Conservation (phyloP, 2,888 invertebrate species). For the Lasioglossum malachurum region DNA sequence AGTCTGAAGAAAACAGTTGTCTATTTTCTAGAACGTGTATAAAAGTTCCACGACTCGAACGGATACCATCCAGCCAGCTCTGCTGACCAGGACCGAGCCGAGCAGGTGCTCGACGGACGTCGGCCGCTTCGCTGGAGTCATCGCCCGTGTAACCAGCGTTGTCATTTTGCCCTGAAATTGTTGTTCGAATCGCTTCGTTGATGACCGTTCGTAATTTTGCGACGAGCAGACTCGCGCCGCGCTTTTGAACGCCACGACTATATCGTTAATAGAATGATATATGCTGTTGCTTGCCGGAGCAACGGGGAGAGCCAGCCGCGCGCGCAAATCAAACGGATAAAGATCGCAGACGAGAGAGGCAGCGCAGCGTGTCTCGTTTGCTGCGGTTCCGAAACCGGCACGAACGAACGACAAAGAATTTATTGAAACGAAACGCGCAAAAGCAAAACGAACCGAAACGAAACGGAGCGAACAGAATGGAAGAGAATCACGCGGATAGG, state of each 20-base stretch:
- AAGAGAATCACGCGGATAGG: neutral
- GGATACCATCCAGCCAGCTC: conserved; percentile 69
- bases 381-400: conserved; percentile 19
- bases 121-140: neutral
- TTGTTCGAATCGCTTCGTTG: conserved; percentile 48
- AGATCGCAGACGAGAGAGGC: neutral
- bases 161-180: conserved; percentile 5
- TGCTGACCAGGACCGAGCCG: conserved; percentile 52
- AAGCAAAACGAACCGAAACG: conserved; percentile 29
- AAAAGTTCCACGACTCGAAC: conserved; percentile 67
- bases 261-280: neutral
- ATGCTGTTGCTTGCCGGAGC: conserved; percentile 1
- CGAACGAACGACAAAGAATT: conserved; percentile 22
- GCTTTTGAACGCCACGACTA: neutral
- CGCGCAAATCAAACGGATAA: neutral
- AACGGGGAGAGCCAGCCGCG: neutral
- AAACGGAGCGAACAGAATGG: conserved; percentile 38
- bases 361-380: neutral
- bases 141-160: conserved; percentile 1
- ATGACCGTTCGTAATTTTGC: conserved; percentile 7
- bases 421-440: conserved; percentile 19
- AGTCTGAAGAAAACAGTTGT: neutral
- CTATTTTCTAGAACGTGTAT: conserved; percentile 67
- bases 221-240: conserved; percentile 21
- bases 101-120: neutral